Conservation (phyloP, 2,113 vertebrate genomes). For the Porphyrio hochstetteri region DNA sequence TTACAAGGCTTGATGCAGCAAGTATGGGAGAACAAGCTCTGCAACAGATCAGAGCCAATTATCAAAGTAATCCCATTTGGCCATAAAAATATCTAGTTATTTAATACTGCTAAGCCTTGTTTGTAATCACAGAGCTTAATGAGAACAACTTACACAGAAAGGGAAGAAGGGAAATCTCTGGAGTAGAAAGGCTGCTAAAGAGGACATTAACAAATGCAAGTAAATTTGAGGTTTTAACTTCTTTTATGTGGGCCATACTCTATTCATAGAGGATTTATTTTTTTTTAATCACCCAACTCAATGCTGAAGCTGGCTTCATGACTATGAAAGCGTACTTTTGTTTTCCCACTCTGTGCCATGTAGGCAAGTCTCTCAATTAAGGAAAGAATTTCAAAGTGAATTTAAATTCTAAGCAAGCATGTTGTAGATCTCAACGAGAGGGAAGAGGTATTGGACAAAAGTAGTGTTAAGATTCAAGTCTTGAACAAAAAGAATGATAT, state of each 20-base stretch:
- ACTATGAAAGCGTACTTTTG: neutral
- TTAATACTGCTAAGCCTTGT: constrained; percentile 58
- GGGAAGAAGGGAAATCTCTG: constrained; percentile 37
- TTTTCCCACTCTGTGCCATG: constrained; percentile 9
- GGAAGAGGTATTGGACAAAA: neutral
- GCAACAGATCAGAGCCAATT: constrained; percentile 59
- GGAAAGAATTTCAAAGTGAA: constrained; percentile 13
- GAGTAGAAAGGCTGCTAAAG: constrained; percentile 37
- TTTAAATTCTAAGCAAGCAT: neutral
- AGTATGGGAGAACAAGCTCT: neutral
- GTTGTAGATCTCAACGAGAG: neutral
- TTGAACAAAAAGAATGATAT: neutral
- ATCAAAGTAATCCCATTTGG: constrained; percentile 60
- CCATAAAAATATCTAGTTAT: constrained; percentile 58
- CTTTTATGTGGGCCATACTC: constrained; percentile 7
- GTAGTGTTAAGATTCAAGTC: neutral
- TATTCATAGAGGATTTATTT: neutral
- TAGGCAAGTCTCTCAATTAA: constrained; percentile 12
- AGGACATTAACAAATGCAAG: constrained; percentile 19
- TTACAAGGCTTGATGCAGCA: neutral
- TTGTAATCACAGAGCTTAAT: constrained; percentile 66
- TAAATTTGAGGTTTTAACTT: constrained; percentile 50
- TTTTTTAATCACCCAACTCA: neutral
- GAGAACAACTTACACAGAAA: constrained; percentile 50
- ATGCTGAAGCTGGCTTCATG: neutral